These are phyloP conservation scores for Tyrannus savana DNA, from an alignment of 2,113 vertebrate genomes.

Conservation along the genomic window DNA sequence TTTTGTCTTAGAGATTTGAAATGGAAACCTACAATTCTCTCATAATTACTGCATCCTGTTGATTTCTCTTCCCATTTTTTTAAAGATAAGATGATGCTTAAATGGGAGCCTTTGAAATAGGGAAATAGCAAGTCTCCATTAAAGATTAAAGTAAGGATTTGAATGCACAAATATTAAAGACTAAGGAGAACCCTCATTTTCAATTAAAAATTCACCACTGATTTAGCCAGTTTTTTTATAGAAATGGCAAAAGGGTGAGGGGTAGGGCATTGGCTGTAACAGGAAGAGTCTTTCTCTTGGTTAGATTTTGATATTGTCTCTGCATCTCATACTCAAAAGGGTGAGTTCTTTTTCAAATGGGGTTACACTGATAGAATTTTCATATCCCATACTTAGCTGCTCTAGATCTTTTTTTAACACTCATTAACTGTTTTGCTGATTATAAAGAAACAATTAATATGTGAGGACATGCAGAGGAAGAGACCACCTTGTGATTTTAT, in stretches of 20 bases:
- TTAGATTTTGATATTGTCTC: background rate
- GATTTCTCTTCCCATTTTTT: background rate
- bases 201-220: background rate
- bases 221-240: background rate
- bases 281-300: background rate
- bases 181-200: background rate
- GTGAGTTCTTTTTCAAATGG: background rate
- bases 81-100: background rate
- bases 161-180: background rate
- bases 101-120: background rate
- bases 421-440: background rate
- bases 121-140: background rate
- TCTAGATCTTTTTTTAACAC: background rate
- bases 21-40: background rate
- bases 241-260: background rate
- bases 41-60: slow-evolving; percentile 49
- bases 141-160: background rate
- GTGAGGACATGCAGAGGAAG: background rate
- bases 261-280: background rate
- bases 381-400: background rate
- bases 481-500: background rate
- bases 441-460: background rate
- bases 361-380: background rate
- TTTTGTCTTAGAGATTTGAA: slow-evolving; percentile 50
- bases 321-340: background rate